These are phyloP conservation scores for Aphelocoma californica DNA, from an alignment of 2,797 vertebrate genomes.

Conservation along the genomic window DNA sequence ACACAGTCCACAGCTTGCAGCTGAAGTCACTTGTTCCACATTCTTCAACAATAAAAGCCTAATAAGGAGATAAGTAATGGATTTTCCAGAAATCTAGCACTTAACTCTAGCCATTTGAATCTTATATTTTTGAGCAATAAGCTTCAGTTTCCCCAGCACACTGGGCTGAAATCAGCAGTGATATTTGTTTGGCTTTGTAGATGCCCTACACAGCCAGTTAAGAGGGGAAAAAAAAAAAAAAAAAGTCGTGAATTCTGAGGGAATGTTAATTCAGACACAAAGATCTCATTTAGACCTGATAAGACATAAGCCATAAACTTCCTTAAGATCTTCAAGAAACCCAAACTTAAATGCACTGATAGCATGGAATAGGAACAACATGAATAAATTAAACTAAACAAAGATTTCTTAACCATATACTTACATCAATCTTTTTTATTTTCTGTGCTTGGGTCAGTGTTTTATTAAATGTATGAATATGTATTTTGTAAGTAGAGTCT, in stretches of 20 bases:
- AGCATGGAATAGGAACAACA: neutral
- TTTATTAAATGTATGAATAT: conserved; percentile 95
- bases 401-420: conserved; percentile 61
- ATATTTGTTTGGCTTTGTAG: neutral
- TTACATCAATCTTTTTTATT: conserved; percentile 92
- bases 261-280: neutral
- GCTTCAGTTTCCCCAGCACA: neutral
- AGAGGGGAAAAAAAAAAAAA: neutral
- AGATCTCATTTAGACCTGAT: neutral
- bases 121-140: neutral
- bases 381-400: neutral
- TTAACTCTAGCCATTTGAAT: neutral
- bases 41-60: neutral
- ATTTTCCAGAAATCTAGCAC: neutral
- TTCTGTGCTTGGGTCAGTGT: conserved; percentile 89
- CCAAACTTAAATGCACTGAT: neutral
- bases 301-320: neutral
- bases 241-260: accelerated
- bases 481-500: conserved; percentile 91
- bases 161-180: neutral
- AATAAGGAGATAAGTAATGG: neutral
- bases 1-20: neutral
- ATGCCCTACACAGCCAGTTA: neutral
- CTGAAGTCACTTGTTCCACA: neutral
- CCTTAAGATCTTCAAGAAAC: neutral